A percentile compares a stretch with the other conserved stretches of the same genome.
Evolutionary conservation across 2,888 invertebrate genomes (phyloP).

Genomic region (Eumerus sabulonum): DNA sequence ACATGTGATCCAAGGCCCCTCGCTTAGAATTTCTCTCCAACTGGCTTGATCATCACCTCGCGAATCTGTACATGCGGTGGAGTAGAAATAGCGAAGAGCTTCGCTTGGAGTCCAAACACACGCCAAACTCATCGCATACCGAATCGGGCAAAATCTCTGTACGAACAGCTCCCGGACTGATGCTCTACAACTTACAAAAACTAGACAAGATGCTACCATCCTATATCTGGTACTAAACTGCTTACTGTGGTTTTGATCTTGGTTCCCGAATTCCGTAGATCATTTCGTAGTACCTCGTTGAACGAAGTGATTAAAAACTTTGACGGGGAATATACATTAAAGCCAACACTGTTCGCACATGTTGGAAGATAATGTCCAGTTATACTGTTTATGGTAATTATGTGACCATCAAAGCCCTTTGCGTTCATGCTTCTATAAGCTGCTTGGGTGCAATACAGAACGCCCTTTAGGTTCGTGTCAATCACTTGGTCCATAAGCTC

Average conservation of each 20-base stretch:
- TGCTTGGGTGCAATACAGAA: slow-evolving; percentile 77
- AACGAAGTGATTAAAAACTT: slow-evolving; percentile 76
- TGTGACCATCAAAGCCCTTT: slow-evolving; percentile 77
- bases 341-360: slow-evolving; percentile 35
- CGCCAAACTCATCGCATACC: too few species aligned
- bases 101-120: too few species aligned
- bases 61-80: slow-evolving; percentile 76
- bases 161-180: too few species aligned
- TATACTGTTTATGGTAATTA: slow-evolving; percentile 77
- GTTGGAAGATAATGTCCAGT: slow-evolving; percentile 67
- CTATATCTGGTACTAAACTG: too few species aligned
- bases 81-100: slow-evolving; percentile 74
- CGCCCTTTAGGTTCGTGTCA: slow-evolving; percentile 77
- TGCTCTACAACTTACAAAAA: too few species aligned
- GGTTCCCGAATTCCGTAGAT: too few species aligned
- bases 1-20: background rate
- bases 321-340: slow-evolving; percentile 75
- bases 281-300: too few species aligned
- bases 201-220: too few species aligned
- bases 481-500: slow-evolving; percentile 71
- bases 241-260: too few species aligned
- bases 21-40: slow-evolving; percentile 72
- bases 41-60: slow-evolving; percentile 75
- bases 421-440: slow-evolving; percentile 79
- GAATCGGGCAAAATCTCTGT: too few species aligned